Evolutionary conservation across 2,797 vertebrate species (phyloP), one percentile per base, ranked within the genome.

Genomic region (Macropodus opercularis): DNA sequence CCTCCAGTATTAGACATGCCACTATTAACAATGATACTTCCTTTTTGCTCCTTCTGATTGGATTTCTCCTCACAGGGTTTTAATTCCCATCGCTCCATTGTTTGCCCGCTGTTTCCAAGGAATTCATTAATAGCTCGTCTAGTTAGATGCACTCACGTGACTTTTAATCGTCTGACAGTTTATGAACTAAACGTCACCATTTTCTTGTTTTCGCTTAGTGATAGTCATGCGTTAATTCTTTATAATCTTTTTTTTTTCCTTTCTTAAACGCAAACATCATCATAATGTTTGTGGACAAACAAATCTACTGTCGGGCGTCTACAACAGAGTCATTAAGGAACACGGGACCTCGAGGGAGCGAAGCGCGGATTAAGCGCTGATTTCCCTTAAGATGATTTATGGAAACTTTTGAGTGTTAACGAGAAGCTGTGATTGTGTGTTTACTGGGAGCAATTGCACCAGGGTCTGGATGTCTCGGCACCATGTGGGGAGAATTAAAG

Each of bases 401-500:
- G 80, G 78, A 89, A 87, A 84, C 55, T 72, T 77, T 72, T 11
- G 39, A 61, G 63, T 73, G 60, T 77, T 77, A 85, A 82, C 41
- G 36, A 83, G 71, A 62, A 70, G 59, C 66, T 49, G 72, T 49
- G 63, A 86, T 85, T 72, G 50, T 65, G 17, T 75, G 74, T 84
- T 85, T 86, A 82, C 81, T 24, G 12, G 67, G 69, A 53, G 51
- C 71, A 10, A 55, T 47, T 24, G 56, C 72, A 60, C 31, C 35
- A 8, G 67, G 74, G 72, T 46, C 63, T 69, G 61, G 63, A 70
- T 32, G 58, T 68, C 71, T 79, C 41, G 8, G 69, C 77, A 53
- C 68, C 75, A 71, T 87, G 75, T 82, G 77, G 74, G 41, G 68
- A 77, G 75, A 85, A 81, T 79, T 80, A 82, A 69, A 74, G 63